Percentiles rank a stretch among this genome's conserved stretches.
Evolutionary conservation across 2,888 invertebrate genomes (phyloP).

Genomic region (Onthophagus sagittarius): DNA sequence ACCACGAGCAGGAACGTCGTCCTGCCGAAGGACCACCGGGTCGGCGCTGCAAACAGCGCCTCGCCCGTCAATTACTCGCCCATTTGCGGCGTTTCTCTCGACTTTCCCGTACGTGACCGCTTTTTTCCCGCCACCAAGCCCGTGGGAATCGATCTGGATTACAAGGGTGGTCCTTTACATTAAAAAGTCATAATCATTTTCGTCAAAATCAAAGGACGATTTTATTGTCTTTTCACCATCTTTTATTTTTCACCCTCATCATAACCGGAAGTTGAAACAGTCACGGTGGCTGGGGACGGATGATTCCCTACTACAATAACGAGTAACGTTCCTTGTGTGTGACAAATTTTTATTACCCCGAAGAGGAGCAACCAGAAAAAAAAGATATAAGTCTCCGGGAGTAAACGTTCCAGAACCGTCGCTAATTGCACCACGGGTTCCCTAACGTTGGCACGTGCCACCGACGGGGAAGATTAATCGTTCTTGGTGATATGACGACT

Average conservation of each 20-base stretch:
- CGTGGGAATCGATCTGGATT: conserved; percentile 5
- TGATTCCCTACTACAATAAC: background rate
- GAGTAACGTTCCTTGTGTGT: no score
- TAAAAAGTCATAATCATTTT: background rate
- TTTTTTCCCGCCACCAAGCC: conserved; percentile 37
- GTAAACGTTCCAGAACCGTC: conserved; percentile 48
- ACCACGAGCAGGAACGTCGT: background rate
- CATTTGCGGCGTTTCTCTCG: conserved; percentile 43
- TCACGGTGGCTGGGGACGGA: background rate
- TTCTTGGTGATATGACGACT: background rate
- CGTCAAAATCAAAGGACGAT: conserved; percentile 17
- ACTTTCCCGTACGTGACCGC: conserved; percentile 38
- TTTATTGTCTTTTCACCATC: background rate
- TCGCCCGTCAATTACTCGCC: conserved; percentile 27
- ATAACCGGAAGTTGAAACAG: background rate
- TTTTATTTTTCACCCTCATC: no score
- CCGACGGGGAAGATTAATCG: background rate
- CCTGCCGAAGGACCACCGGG: background rate
- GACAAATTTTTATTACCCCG: background rate
- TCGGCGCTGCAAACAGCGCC: background rate
- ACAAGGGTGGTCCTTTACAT: background rate
- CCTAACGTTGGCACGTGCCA: conserved; percentile 45
- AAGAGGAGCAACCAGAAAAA: background rate
- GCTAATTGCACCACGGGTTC: conserved; percentile 46
- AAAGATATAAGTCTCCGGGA: conserved; percentile 36